Conservation (phyloP, 2,797 vertebrate species). For the Pantherophis vulpinus region DNA sequence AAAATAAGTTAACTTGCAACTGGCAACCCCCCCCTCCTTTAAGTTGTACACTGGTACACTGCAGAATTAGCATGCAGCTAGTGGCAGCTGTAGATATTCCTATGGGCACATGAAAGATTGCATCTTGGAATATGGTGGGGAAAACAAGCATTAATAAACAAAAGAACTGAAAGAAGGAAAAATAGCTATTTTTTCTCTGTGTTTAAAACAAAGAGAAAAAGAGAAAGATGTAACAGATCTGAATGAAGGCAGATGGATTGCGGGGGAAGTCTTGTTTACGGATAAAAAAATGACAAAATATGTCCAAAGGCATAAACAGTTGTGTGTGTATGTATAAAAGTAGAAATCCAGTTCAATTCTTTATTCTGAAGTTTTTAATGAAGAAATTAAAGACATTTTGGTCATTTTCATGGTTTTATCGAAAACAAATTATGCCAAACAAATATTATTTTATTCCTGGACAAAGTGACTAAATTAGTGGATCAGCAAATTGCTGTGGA, state of each 20-base stretch:
- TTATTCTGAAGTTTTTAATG: neutral
- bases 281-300: too few species aligned
- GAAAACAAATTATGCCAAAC: too few species aligned
- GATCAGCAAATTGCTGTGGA: too few species aligned
- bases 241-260: neutral
- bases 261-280: neutral
- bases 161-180: neutral
- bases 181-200: neutral
- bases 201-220: neutral
- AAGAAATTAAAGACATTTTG: neutral
- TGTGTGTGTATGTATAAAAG: neutral
- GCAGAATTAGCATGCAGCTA: too few species aligned
- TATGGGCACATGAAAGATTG: neutral
- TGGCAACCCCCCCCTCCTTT: neutral
- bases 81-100: neutral
- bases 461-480: neutral
- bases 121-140: neutral
- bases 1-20: neutral
- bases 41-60: too few species aligned
- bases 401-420: neutral
- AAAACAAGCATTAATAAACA: neutral
- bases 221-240: neutral
- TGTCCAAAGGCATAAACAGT: neutral
- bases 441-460: neutral
- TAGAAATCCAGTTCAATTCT: neutral